These are phyloP conservation scores for Catharus fuscescens DNA, from an alignment of 2,113 vertebrate genomes.

Conservation along the genomic window DNA sequence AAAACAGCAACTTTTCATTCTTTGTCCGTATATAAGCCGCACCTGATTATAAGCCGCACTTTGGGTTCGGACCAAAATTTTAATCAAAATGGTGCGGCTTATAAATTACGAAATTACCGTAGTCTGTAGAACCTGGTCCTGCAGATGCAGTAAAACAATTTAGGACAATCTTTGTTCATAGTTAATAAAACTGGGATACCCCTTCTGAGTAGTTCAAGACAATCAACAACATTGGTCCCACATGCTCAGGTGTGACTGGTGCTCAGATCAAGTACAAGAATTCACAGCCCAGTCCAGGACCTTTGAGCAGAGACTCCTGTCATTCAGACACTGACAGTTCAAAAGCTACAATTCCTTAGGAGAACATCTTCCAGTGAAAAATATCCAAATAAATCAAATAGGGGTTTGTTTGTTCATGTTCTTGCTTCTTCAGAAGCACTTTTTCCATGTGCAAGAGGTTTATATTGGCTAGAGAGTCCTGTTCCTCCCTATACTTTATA, in stretches of 20 bases:
- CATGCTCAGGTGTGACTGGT: not conserved
- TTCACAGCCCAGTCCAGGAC: not conserved
- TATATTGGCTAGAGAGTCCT: not conserved
- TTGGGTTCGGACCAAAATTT: no score
- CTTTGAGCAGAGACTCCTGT: accelerated
- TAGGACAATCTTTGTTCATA: not conserved
- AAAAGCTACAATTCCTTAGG: not conserved
- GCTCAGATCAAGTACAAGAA: not conserved
- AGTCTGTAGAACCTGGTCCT: not conserved
- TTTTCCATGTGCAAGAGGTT: accelerated
- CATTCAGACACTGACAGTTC: not conserved
- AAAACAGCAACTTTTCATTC: no score
- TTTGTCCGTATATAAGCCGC: no score
- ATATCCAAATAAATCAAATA: not conserved
- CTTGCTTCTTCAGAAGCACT: not conserved
- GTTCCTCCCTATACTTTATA: not conserved
- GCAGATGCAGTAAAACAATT: not conserved
- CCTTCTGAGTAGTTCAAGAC: not conserved
- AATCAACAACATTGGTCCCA: not conserved
- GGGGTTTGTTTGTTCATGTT: accelerated
- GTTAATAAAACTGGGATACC: not conserved
- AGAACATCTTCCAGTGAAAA: not conserved
- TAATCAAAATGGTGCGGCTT: no score
- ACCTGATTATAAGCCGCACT: no score
- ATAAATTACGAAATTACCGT: no score